Conservation (phyloP, 2,113 vertebrate species). For the Scartelaos histophorus region DNA sequence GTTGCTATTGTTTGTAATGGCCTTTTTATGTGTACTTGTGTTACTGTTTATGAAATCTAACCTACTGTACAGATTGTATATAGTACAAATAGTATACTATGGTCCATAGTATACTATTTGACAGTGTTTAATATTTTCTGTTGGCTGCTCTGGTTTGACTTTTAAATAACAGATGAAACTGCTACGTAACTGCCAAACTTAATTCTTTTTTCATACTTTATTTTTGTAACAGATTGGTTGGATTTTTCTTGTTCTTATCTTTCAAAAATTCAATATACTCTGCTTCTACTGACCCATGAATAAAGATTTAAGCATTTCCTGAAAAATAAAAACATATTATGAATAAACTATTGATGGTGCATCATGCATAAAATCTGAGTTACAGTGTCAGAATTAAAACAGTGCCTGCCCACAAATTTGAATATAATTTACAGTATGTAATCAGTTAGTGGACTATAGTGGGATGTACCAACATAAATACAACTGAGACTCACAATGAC, state of each 20-base stretch:
- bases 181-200: neutral
- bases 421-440: no score
- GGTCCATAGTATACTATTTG: neutral
- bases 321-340: no score
- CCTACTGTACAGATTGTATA: neutral
- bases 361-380: no score
- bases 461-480: no score
- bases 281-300: no score
- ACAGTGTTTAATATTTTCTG: neutral
- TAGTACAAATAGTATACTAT: neutral
- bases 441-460: no score
- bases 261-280: neutral
- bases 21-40: neutral
- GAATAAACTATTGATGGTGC: no score
- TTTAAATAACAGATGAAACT: neutral
- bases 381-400: no score
- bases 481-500: no score
- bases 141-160: neutral
- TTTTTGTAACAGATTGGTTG: no score
- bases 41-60: constrained; percentile 11
- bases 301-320: no score
- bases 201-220: neutral
- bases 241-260: neutral
- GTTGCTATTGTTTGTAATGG: neutral
- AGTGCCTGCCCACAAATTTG: no score